A percentile compares a stretch with the other conserved stretches of the same genome.
These are phyloP conservation scores for Bubalus kerabau DNA, from an alignment of 2,113 vertebrate genomes.

Conservation along the genomic window DNA sequence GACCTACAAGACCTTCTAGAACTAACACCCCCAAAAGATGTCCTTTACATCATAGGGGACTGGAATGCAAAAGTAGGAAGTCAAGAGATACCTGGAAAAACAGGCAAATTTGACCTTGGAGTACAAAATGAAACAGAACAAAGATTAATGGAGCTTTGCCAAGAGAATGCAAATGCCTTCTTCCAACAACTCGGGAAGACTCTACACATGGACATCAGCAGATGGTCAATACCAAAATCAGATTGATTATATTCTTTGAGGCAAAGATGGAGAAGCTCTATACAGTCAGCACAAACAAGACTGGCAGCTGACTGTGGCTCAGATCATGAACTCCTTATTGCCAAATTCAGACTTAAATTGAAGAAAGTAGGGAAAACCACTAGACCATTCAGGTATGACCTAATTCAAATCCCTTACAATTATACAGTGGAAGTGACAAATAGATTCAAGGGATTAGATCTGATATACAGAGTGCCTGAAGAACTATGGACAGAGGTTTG, in stretches of 20 bases:
- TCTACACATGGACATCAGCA: neutral
- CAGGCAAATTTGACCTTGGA: neutral
- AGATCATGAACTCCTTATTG: neutral
- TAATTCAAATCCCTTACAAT: neutral
- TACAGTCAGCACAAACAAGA: neutral
- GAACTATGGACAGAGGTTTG: neutral
- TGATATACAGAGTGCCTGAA: neutral
- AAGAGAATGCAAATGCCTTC: neutral
- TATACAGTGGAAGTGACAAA: neutral
- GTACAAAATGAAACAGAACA: neutral
- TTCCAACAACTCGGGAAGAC: neutral
- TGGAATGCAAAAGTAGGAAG: neutral
- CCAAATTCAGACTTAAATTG: neutral
- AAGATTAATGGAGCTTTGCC: neutral
- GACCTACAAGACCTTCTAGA: neutral
- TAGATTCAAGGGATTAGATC: neutral
- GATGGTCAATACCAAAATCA: neutral
- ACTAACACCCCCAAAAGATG: neutral
- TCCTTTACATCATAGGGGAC: neutral
- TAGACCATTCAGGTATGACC: neutral
- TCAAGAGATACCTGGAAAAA: neutral
- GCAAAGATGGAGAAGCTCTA: neutral
- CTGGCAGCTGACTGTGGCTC: neutral
- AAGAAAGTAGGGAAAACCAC: neutral
- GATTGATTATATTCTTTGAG: neutral